Evolutionary conservation across 2,888 invertebrate genomes (phyloP), one percentile per base, ranked within the genome.

Genomic region (Ennomos quercinarius): DNA sequence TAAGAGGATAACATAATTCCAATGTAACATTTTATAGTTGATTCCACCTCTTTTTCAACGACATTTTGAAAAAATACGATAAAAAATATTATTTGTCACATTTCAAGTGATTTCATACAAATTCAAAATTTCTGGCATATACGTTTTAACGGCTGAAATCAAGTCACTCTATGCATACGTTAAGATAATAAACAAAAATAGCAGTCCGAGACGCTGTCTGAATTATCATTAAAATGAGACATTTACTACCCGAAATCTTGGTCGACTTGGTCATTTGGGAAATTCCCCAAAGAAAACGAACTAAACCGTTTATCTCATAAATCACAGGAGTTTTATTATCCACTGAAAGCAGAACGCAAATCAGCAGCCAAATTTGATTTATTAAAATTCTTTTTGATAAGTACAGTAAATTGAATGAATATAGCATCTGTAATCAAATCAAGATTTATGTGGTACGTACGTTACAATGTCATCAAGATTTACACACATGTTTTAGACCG

Each of bases 231-330:
- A 59, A 61, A 61, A 36, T 27, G 13, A 48, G 45, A 54, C 46
- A 69, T 64, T 67, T 66, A 66, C 47, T 55, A 41, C 42, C 45
- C 37, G 41, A 40, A 48, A 57, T 55, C 46, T 61, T 61, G 52
- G 49, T 42, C 42, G 17, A 17, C 17, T 17, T 17, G 38, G 40
- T 38, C 41, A 55, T 65, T 70, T 57, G 52, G 63, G 53, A 68
- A 61, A 50, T 56, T 62, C 53, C 58, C 65, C 55, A 53, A 68
- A 63, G 62, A 40, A 66, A 48, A 17, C 50, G 60, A 42, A 43
- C 43, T 63, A 59, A 64, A 64, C 53, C 64, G 62, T 57, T 55
- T 54, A 68, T 67, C 54, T 67, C 54, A 65, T 64, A 61, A 57
- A 51, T 51, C 46, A 52, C 40, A 50, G 52, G 46, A 60, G 59